Evolutionary conservation across 2,113 vertebrate genomes (phyloP).

Genomic region (Actenoides hombroni): DNA sequence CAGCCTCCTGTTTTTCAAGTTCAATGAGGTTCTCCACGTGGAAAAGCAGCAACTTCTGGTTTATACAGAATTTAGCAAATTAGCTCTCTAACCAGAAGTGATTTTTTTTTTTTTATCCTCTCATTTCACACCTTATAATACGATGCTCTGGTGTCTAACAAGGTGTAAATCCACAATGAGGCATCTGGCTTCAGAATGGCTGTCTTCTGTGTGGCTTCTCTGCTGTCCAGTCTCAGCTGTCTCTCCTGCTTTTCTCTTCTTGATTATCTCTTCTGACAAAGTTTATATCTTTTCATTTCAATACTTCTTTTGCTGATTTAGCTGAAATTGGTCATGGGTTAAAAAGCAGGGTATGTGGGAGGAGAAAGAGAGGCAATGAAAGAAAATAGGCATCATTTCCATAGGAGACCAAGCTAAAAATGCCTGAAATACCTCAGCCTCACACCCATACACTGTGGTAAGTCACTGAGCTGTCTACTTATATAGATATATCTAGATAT

Average conservation of each 20-base stretch:
- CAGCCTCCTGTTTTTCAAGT: background rate
- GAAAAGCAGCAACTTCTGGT: background rate
- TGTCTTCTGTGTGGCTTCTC: background rate
- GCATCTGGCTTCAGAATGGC: background rate
- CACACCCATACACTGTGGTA: background rate
- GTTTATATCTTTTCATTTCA: background rate
- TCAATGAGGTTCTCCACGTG: background rate
- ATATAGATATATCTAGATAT: background rate
- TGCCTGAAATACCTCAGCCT: background rate
- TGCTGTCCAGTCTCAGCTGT: background rate
- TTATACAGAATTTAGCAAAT: background rate
- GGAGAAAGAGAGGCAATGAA: background rate
- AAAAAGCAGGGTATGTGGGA: background rate
- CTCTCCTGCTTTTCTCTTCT: background rate
- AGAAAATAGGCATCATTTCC: background rate
- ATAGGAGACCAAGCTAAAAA: background rate
- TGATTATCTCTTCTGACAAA: background rate
- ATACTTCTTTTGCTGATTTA: background rate
- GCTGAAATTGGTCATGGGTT: background rate
- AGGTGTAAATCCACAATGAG: background rate
- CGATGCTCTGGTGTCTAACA: background rate
- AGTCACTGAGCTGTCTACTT: background rate
- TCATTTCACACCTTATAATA: background rate
- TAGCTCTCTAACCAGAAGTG: background rate
- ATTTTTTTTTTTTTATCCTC: rapidly evolving